Evolutionary conservation across 1,140 invertebrate species (phyloP).

Genomic region (Trichomalopsis sarcophagae): DNA sequence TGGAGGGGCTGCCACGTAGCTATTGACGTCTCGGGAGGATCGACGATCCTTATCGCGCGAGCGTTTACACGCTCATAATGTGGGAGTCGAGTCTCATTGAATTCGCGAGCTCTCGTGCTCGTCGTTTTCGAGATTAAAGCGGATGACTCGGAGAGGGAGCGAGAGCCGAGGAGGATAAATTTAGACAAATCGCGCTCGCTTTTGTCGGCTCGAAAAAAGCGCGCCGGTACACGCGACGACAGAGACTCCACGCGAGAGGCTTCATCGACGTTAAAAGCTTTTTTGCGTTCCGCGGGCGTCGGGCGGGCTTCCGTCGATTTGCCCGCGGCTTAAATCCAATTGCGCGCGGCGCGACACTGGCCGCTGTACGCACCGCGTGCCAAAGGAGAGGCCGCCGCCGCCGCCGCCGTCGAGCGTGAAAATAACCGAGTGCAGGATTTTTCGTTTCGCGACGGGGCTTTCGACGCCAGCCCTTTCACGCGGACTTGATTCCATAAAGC

Average conservation of each 20-base stretch:
- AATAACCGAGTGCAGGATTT: constrained; percentile 30
- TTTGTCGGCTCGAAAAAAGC: constrained; percentile 49
- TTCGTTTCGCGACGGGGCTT: not conserved
- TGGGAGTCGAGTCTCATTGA: not conserved
- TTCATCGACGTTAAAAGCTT: constrained; percentile 63
- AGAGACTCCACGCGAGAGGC: constrained; percentile 42
- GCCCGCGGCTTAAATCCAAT: constrained; percentile 54
- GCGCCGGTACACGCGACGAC: constrained; percentile 46
- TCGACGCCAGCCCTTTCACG: not conserved
- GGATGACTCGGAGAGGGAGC: not conserved
- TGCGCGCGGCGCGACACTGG: constrained; percentile 52
- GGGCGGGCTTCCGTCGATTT: constrained; percentile 48
- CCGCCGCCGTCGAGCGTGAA: not conserved
- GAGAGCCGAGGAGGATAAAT: constrained; percentile 55
- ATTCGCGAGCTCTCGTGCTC: not conserved
- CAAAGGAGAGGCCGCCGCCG: not conserved
- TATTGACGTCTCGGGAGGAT: not conserved
- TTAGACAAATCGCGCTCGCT: constrained; percentile 57
- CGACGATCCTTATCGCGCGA: not conserved
- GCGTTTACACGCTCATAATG: not conserved
- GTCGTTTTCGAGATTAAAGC: not conserved
- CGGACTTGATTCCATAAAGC: not conserved
- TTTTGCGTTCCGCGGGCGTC: constrained; percentile 54
- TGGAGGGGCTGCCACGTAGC: not conserved
- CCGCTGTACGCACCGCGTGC: constrained; percentile 42